These are phyloP conservation scores for Manis pentadactyla DNA, from an alignment of 2,797 vertebrate genomes.

Conservation along the genomic window DNA sequence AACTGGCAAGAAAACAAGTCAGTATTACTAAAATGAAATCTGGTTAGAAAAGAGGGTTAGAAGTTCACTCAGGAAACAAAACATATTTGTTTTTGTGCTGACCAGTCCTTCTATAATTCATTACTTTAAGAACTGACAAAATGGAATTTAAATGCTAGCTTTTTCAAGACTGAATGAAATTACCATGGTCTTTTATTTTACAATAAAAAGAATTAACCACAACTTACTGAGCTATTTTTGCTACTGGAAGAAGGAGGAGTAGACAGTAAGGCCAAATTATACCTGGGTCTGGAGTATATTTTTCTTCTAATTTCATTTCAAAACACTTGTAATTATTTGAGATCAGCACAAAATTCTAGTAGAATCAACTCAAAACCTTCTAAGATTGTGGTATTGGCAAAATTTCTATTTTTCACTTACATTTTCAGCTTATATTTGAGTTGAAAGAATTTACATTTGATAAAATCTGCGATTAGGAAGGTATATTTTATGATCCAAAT, in stretches of 20 bases:
- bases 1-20: slow-evolving; percentile 3
- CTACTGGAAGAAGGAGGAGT: not conserved
- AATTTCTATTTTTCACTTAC: slow-evolving; percentile 60
- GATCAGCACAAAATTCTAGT: slow-evolving; percentile 44
- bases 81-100: not conserved
- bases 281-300: not conserved
- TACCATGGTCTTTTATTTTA: slow-evolving; percentile 17
- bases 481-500: slow-evolving; percentile 37
- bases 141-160: slow-evolving; percentile 44
- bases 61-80: slow-evolving; percentile 30
- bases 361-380: slow-evolving; percentile 18
- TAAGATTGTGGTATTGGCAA: slow-evolving; percentile 38
- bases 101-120: slow-evolving; percentile 8
- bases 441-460: slow-evolving; percentile 18
- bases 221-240: slow-evolving; percentile 9
- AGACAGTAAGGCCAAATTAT: not conserved
- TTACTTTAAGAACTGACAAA: slow-evolving; percentile 57
- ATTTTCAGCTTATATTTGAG: slow-evolving; percentile 31
- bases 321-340: slow-evolving; percentile 47
- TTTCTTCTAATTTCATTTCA: slow-evolving; percentile 49
- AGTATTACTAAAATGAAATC: slow-evolving; percentile 39
- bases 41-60: not conserved
- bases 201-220: slow-evolving; percentile 34
- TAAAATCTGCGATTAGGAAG: slow-evolving; percentile 41
- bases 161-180: slow-evolving; percentile 54